These are phyloP conservation scores for Drosophila multiciliata DNA, from an alignment of 2,888 invertebrate species.

Conservation along the genomic window DNA sequence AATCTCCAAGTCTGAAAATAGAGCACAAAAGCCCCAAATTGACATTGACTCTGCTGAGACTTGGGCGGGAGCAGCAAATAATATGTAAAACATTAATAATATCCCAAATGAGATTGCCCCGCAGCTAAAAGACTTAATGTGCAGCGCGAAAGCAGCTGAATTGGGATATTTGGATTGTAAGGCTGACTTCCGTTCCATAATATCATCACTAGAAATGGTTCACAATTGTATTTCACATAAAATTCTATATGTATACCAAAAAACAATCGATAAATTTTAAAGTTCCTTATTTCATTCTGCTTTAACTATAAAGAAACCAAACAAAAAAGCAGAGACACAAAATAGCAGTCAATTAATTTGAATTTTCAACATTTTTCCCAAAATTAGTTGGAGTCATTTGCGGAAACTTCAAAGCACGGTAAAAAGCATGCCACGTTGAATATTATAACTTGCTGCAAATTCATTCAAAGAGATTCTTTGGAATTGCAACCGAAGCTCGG, in stretches of 20 bases:
- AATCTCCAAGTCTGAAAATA: constrained; percentile 21
- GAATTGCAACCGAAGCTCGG: not conserved
- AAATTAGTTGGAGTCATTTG: not conserved
- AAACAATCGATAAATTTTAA: not conserved
- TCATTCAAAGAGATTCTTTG: not conserved
- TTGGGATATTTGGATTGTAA: constrained; percentile 18
- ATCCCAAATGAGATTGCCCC: constrained; percentile 20
- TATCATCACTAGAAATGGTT: constrained; percentile 4
- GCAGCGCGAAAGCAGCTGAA: constrained; percentile 19
- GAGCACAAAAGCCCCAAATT: constrained; percentile 44
- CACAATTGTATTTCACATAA: not conserved
- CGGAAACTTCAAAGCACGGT: not conserved
- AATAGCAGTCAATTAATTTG: not conserved
- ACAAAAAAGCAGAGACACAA: not conserved
- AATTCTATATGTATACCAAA: not conserved
- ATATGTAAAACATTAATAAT: constrained; percentile 26
- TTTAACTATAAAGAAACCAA: not conserved
- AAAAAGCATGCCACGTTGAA: not conserved
- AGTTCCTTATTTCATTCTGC: not conserved
- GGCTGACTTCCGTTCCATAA: not conserved
- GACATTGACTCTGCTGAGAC: constrained; percentile 44
- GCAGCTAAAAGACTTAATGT: constrained; percentile 48
- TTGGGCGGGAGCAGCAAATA: constrained; percentile 19
- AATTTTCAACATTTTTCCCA: not conserved
- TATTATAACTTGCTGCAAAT: not conserved